Percentiles rank a stretch among this genome's conserved stretches.
Evolutionary conservation across 23 tunicate species (phyloP).

Genomic region (Botrylloides violaceus): DNA sequence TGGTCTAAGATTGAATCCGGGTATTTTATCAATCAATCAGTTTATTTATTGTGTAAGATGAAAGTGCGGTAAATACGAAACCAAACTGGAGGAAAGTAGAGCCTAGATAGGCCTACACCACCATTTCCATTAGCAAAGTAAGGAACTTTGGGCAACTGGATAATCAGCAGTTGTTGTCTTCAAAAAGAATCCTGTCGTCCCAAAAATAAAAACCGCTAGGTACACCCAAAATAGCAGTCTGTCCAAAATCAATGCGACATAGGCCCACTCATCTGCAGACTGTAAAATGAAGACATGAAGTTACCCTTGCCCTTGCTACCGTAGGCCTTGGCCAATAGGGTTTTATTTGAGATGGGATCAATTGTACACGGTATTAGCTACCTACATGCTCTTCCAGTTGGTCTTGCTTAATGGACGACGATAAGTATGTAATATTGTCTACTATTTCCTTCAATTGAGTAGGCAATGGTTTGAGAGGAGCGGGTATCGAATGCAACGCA

Average conservation of each 20-base stretch:
- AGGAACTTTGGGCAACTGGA: constrained; percentile 16
- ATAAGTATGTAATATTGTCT: constrained; percentile 59
- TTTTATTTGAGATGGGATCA: too few species aligned
- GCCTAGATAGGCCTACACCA: too few species aligned
- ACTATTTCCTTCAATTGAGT: constrained; percentile 29
- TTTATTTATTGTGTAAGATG: too few species aligned
- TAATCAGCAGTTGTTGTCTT: constrained; percentile 63
- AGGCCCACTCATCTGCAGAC: constrained; percentile 98
- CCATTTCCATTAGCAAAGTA: too few species aligned
- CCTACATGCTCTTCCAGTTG: constrained; percentile 68
- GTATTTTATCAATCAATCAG: too few species aligned
- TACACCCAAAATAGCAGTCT: constrained; percentile 81
- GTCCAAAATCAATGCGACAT: constrained; percentile 90
- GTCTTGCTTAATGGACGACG: constrained; percentile 30
- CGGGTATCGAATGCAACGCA: constrained; percentile 24
- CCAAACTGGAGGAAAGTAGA: too few species aligned
- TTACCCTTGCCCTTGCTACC: too few species aligned
- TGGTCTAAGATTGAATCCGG: too few species aligned
- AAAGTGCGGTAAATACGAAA: too few species aligned
- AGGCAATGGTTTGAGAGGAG: constrained; percentile 38
- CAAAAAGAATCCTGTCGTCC: constrained; percentile 68
- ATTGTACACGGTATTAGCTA: neutral
- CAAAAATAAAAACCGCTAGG: constrained; percentile 45
- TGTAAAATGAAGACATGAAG: constrained; percentile 13
- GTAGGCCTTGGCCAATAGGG: too few species aligned